phyloP scores from a whole-genome alignment of 1,140 invertebrate genomes.

The Orussus abietinus region DNA sequence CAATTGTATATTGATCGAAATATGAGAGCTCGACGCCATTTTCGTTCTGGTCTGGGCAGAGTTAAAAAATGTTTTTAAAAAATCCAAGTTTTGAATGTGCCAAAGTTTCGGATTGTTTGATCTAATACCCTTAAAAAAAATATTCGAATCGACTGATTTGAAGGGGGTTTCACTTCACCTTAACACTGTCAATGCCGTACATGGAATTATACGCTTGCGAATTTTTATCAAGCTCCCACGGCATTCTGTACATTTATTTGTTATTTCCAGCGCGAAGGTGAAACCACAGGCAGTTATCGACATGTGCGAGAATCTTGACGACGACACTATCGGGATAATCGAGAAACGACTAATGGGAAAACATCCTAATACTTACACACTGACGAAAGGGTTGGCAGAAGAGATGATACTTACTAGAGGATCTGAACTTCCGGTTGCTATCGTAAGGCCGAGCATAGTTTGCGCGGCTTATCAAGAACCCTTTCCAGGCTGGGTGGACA shows the following conservation, averaged over 20 bases:
- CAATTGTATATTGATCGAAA: too few species aligned
- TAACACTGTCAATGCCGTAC: too few species aligned
- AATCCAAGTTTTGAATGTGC: too few species aligned
- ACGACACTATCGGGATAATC: slow-evolving; percentile 62
- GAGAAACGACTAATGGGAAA: slow-evolving; percentile 66
- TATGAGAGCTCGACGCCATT: too few species aligned
- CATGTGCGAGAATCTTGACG: slow-evolving; percentile 66
- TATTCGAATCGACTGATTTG: too few species aligned
- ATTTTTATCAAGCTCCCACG: not conserved
- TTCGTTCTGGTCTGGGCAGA: too few species aligned
- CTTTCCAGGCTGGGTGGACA: slow-evolving; percentile 91
- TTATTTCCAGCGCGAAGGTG: slow-evolving; percentile 57
- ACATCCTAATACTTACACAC: slow-evolving; percentile 85
- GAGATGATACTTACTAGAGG: slow-evolving; percentile 64
- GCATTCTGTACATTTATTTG: not conserved
- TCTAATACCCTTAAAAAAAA: too few species aligned
- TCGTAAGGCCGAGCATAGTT: slow-evolving; percentile 89
- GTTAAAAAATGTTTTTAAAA: too few species aligned
- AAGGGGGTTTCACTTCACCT: too few species aligned
- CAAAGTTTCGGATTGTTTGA: too few species aligned
- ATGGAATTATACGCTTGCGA: too few species aligned
- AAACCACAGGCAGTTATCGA: slow-evolving; percentile 68
- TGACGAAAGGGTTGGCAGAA: slow-evolving; percentile 84
- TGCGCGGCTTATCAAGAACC: slow-evolving; percentile 74
- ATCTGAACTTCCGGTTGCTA: slow-evolving; percentile 71